Base-by-base conservation (phyloP, 92 coral and sea anemone species). In the Siderastrea siderea region DNA sequence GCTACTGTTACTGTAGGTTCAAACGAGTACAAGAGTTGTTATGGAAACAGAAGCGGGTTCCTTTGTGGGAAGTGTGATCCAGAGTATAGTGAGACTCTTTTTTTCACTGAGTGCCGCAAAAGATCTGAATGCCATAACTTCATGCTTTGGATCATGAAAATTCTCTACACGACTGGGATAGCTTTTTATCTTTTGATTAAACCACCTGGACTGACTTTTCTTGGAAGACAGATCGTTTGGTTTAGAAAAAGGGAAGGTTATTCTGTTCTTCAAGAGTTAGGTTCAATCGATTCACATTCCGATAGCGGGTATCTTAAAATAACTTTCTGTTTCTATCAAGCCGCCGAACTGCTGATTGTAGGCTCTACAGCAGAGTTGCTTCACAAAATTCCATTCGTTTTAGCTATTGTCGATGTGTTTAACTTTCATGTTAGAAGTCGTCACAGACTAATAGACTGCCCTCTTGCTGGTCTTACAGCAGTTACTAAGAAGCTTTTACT, bases 241-340 rank as follows among this genome's bases (percentile, higher is more conserved):
- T 84, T 16, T n/a, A 72, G 54, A 3, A 61, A 49, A 47, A 26
- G 15, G 2, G 73, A 5, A 45, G 9, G 73, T 61, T 55, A 69
- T 45, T 1, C n/a, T n/a, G n/a, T 70, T 47, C 13, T 59, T 12
- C 17, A 11, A 11, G 8, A 47, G 1, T 13, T 26, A 7, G 8
- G 77, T 51, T n/a, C 13, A n/a, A n/a, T n/a, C n/a, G n/a, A 38
- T 3, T 10, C 10, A 6, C 47, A 66, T 47, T 60, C 57, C 46
- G 87, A 86, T 48, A 73, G 64, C 14, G 93, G 96, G 48, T 95
- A 81, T 73, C 69, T 93, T 19, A 94, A 93, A 73, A 95, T 95
- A 17, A 74, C 92, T 1, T 96, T 94, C 71, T 96, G 95, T 78
- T 96, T 94, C 69, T 96, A 95, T 67, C 99, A 96, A 86, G 89